A percentile compares a stretch with the other conserved stretches of the same genome.
Conservation (phyloP, 1,140 invertebrate species). For the Choristoneura fumiferana region DNA sequence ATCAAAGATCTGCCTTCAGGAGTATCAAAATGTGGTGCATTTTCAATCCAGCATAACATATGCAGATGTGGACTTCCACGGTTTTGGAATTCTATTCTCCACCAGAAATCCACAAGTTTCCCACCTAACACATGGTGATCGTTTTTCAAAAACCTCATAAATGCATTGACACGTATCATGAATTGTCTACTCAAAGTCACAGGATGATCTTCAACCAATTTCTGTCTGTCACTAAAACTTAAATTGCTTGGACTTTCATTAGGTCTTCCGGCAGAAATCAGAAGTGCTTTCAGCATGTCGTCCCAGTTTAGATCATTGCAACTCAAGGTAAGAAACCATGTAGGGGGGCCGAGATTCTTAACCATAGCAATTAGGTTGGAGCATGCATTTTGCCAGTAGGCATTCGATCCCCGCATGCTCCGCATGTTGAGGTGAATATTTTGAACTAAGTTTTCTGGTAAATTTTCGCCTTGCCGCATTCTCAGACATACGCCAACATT, state of each 20-base stretch:
- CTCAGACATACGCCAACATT: constrained; percentile 1
- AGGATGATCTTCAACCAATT: background rate
- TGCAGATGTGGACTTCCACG: constrained; percentile 13
- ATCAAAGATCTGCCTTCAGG: constrained; percentile 1
- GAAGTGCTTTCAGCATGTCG: constrained; percentile 22
- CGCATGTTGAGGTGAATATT: constrained; percentile 17
- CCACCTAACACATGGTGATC: constrained; percentile 3
- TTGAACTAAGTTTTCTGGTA: constrained; percentile 5
- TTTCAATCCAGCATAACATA: constrained; percentile 1
- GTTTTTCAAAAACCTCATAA: background rate
- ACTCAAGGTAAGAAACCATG: constrained; percentile 22
- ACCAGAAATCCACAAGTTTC: background rate
- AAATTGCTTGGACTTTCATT: background rate
- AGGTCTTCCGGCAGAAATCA: constrained; percentile 19
- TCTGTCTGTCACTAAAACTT: background rate
- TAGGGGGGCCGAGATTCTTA: constrained; percentile 17
- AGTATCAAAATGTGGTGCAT: constrained; percentile 2
- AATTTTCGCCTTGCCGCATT: constrained; percentile 11
- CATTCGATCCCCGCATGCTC: constrained; percentile 20
- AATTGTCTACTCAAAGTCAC: constrained; percentile 1
- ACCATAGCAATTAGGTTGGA: constrained; percentile 24
- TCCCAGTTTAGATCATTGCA: constrained; percentile 25
- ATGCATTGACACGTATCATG: background rate
- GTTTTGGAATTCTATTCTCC: constrained; percentile 18
- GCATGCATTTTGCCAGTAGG: constrained; percentile 20